phyloP scores from a whole-genome alignment of 2,113 vertebrate genomes.

The Entosphenus tridentatus region DNA sequence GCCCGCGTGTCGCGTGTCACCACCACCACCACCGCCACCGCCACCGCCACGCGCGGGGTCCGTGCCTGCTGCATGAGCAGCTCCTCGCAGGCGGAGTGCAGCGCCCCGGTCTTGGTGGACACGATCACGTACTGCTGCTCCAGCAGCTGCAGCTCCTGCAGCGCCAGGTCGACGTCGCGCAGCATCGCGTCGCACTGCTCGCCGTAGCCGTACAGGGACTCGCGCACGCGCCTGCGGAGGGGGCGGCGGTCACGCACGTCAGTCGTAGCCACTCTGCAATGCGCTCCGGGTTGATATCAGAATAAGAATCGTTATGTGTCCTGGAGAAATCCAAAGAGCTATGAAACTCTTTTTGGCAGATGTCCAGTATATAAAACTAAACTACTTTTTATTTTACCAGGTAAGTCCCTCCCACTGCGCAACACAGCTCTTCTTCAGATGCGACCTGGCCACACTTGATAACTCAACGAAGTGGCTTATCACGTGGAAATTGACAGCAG shows the following conservation, averaged over 20 bases:
- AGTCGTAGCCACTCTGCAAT: not conserved
- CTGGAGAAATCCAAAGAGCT: not conserved
- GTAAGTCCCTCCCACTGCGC: no score
- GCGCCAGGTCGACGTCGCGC: constrained; percentile 54
- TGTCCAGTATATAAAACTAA: not conserved
- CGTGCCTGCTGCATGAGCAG: constrained; percentile 82
- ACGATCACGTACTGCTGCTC: constrained; percentile 94
- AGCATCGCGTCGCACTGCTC: constrained; percentile 79
- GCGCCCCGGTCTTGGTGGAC: constrained; percentile 72
- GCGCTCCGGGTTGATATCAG: not conserved
- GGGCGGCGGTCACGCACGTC: constrained; percentile 12
- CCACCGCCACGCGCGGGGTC: not conserved
- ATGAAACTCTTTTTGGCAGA: not conserved
- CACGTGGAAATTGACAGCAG: no score
- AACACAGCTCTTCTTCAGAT: no score
- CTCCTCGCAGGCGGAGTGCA: constrained; percentile 87
- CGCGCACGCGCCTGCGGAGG: constrained; percentile 53
- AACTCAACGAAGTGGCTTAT: no score
- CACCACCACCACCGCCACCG: not conserved
- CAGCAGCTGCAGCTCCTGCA: constrained; percentile 65
- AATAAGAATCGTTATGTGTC: not conserved
- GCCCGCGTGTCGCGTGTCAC: no score
- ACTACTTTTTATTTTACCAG: not conserved
- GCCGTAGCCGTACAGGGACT: constrained; percentile 67
- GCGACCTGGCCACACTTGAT: no score